Conservation (phyloP, 2,113 vertebrate species). For the Tringa solitaria region DNA sequence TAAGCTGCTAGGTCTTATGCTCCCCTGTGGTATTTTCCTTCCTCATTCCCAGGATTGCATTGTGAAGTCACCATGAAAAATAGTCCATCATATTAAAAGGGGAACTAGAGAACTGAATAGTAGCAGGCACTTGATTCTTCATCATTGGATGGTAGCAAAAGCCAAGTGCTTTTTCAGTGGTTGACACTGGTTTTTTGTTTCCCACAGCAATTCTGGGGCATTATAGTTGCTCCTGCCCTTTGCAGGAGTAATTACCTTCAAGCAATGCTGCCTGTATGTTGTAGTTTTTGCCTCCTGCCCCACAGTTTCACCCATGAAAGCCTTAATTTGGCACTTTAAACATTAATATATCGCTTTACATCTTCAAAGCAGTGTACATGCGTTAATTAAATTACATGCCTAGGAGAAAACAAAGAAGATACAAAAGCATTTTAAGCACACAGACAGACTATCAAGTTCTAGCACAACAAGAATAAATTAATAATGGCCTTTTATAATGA, state of each 20-base stretch:
- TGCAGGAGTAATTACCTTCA: background rate
- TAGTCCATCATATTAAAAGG: background rate
- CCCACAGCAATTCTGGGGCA: background rate
- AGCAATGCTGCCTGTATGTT: background rate
- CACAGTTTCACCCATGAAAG: background rate
- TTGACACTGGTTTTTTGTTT: background rate
- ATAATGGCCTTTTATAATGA: slow-evolving; percentile 55
- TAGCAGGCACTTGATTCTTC: background rate
- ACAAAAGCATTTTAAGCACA: slow-evolving; percentile 55
- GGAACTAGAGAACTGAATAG: background rate
- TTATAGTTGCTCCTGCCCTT: background rate
- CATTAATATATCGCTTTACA: background rate
- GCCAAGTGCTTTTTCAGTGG: background rate
- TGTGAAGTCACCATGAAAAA: background rate
- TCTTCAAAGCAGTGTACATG: slow-evolving; percentile 53
- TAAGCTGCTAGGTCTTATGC: background rate
- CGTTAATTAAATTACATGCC: slow-evolving; percentile 63
- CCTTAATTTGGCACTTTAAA: slow-evolving; percentile 36
- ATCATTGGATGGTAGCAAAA: background rate
- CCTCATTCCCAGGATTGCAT: background rate
- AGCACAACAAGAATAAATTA: slow-evolving; percentile 61
- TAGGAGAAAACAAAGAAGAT: slow-evolving; percentile 58
- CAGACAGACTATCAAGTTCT: slow-evolving; percentile 57
- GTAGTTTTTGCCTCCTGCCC: background rate
- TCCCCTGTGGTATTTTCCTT: background rate